Evolutionary conservation across 2,888 invertebrate genomes (phyloP), one percentile per base, ranked within the genome.

Genomic region (Synanthedon tipuliformis): DNA sequence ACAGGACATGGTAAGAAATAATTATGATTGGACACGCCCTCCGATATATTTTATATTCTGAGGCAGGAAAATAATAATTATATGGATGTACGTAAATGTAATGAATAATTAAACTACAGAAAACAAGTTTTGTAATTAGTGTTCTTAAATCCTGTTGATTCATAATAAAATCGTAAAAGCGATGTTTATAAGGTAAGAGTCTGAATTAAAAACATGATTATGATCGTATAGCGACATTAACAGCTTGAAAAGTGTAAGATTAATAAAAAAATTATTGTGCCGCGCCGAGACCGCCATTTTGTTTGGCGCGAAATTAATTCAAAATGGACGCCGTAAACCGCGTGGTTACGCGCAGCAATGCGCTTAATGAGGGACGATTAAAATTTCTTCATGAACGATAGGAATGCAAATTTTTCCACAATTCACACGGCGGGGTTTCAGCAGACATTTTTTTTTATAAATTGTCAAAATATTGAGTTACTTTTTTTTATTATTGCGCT

Each of bases 361-460:
- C 71, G 71, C 77, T 80, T 84, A 84, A 85, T 84, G 83, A 83
- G 78, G 60, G 65, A 67, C 78, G 79, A 83, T 84, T 84, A 81
- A 82, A 81, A 81, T 76, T 72, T 74, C 67, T 74, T 63, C 66
- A 62, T 74, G 68, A 73, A 68, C 65, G 70, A 72, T 73, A 60
- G 74, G 71, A 74, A 76, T 78, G 74, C 69, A 71, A 74, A 72
- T 77, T 79, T 74, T 69, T 69, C 69, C 69, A 23, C 23, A 16
- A 8, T 66, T 63, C 63, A 59, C 57, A 58, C 48, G 51, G 45
- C 40, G 15, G n/a, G 45, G 45, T 45, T 34, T 34, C 3, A 23
- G 34, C 34, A 34, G 34, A 34, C 34, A 23, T 23, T 34, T 34
- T 34, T 27, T 34, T 34, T 34, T 34, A 34, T 34, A 10, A 34